phyloP scores from a whole-genome alignment of 2,113 vertebrate species.

The Sinocyclocheilus grahami region DNA sequence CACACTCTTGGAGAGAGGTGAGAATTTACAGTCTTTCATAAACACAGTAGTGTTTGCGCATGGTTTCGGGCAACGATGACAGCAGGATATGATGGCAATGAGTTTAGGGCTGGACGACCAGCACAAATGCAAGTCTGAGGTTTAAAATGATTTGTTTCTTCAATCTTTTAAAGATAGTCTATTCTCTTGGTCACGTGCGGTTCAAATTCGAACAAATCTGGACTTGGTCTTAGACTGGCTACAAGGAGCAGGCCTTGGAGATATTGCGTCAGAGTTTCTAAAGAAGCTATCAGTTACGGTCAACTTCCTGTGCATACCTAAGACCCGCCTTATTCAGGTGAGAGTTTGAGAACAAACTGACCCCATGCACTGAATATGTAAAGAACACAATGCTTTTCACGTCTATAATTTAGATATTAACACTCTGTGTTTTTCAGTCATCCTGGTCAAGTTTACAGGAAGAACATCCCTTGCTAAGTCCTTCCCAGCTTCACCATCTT shows the following conservation, averaged over 20 bases:
- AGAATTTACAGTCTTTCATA: conserved; percentile 45
- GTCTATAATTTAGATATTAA: background rate
- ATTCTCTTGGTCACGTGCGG: conserved; percentile 90
- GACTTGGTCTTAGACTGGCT: conserved; percentile 92
- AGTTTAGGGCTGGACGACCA: background rate
- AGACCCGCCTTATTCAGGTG: conserved; percentile 89
- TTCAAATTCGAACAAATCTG: conserved; percentile 90
- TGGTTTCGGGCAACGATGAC: background rate
- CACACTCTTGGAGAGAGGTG: conserved; percentile 90
- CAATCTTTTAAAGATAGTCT: conserved; percentile 72
- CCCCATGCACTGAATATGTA: background rate
- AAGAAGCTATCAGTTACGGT: conserved; percentile 88
- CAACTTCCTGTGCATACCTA: conserved; percentile 89
- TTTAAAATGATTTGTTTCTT: background rate
- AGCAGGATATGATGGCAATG: background rate
- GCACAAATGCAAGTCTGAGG: background rate
- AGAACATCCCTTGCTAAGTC: conserved; percentile 81
- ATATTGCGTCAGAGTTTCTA: conserved; percentile 90
- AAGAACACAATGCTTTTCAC: background rate
- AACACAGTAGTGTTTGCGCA: background rate
- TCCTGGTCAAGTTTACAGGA: conserved; percentile 83
- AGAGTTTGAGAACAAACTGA: background rate
- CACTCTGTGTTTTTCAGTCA: conserved; percentile 69
- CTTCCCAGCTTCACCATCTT: conserved; percentile 87
- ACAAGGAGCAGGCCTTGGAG: conserved; percentile 86